phyloP scores from a whole-genome alignment of 2,113 vertebrate genomes.

The Hoplias malabaricus region DNA sequence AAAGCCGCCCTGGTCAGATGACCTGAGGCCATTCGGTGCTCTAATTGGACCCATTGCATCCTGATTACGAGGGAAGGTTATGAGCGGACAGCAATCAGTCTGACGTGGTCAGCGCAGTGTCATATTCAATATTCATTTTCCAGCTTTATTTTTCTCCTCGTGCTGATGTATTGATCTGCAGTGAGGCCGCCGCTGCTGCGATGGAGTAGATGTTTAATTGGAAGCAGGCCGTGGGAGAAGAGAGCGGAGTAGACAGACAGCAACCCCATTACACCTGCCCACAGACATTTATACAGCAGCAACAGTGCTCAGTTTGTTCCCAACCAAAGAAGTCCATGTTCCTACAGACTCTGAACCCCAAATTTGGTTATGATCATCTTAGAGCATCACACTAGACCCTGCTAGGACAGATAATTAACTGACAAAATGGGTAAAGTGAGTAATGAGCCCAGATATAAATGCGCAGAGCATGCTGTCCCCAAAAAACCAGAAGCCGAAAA shows the following conservation, averaged over 20 bases:
- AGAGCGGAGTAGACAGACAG: conserved; percentile 28
- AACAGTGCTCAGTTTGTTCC: conserved; percentile 27
- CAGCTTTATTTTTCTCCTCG: conserved; percentile 22
- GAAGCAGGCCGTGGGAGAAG: conserved; percentile 19
- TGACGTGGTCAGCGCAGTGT: not conserved
- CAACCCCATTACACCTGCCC: conserved; percentile 28
- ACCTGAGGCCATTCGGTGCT: conserved; percentile 5
- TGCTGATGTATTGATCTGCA: conserved; percentile 19
- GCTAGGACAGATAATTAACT: too few relatives aligned
- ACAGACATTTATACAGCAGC: conserved; percentile 20
- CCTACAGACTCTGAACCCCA: not conserved
- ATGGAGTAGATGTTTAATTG: conserved; percentile 40
- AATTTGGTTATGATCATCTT: too few relatives aligned
- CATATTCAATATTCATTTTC: conserved; percentile 12
- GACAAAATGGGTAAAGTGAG: not conserved
- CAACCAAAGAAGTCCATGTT: conserved; percentile 17
- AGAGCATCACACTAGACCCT: too few relatives aligned
- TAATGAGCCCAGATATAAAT: not conserved
- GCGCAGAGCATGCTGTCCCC: not conserved
- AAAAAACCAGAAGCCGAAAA: not conserved
- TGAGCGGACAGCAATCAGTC: not conserved
- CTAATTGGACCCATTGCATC: conserved; percentile 38
- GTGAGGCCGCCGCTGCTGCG: not conserved
- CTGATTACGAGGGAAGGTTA: conserved; percentile 20
- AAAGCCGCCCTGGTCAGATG: not conserved